Evolutionary conservation across 1,140 invertebrate species (phyloP), one percentile per base, ranked within the genome.

Genomic region (Aplysia californica): DNA sequence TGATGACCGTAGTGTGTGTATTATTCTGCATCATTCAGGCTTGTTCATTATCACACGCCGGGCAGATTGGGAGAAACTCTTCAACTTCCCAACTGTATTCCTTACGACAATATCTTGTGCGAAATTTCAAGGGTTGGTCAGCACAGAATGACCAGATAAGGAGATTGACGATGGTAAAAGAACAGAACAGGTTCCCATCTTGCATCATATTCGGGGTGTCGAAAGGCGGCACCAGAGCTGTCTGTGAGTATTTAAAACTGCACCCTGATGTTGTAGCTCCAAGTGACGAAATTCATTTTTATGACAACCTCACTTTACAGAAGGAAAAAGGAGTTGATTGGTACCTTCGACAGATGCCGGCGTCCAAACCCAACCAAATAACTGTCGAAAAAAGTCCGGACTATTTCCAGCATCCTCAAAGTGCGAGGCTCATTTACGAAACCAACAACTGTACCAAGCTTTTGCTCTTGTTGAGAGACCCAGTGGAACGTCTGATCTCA

Each of bases 301-400:
- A 65, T 41, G 39, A 59, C 33, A 75, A 75, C n/a, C 33, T 41
- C 1, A 31, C 72, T 2, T 26, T 75, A 3, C 44, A 50, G 44
- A 33, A 15, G 18, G n/a, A 65, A 33, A 10, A 31, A 39, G 72
- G 72, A 1, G 0, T 66, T n/a, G 39, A 61, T 4, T 75, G 72
- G 72, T 75, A 75, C 61, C 18, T 29, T 3, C 23, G 66, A 21
- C 36, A 75, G 35, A 75, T 75, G 72, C 72, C 72, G 23, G 21
- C 33, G 2, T 65, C 72, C 20, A 5, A 2, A 18, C 10, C 36
- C 10, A 6, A 66, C 55, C 72, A 75, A 66, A 66, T 66, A 50
- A 75, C 61, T 5, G 39, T 75, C n/a, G 72, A 75, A 33, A 75
- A 75, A 29, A 75, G 72, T 55, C 72, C 72, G 5, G 72, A 75